Evolutionary conservation across 1,140 invertebrate species (phyloP), one percentile per base, ranked within the genome.

Genomic region (Papilio dardanus): DNA sequence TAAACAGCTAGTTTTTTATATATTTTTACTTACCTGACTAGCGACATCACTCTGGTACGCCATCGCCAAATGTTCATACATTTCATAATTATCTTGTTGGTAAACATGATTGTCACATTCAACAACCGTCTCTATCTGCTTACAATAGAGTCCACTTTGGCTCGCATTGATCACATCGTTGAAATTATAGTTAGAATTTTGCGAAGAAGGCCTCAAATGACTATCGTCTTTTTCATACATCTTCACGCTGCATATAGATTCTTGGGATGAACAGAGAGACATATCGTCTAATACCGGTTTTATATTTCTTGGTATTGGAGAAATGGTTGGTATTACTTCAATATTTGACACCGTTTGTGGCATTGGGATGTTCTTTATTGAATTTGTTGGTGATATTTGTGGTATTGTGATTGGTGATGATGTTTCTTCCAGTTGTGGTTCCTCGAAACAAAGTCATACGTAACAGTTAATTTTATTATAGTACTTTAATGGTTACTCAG

Each of bases 1-100:
- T 10, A 10, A 10, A 37, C 35, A 5, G 35, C 35, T 37, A 37
- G 35, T 42, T 4, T 12, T 12, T 37, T 12, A 37, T 12, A 37
- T 14, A 12, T 37, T 12, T 8, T 37, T 3, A 71, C 82, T 74
- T 31, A 90, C 89, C 84, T 87, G 83, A 66, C 80, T 86, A 37
- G 88, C 91, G 2, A 91, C 89, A 74, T 91, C 87, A 71, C 85
- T 90, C 79, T 91, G 90, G 54, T 92, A 91, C 8, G 86, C 89
- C 89, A 92, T 90, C 0, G 89, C 91, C 67, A 91, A 50, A 5
- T 91, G 91, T 68, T 92, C 91, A 24, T 88, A 92, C 86, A 92
- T 86, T 74, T 92, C 91, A 35, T 92, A 92, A 71, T 86, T 85
- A 19, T 81, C 86, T 0, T 83, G 76, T 7, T 85, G 84, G 31